These are phyloP conservation scores for Erebia epiphron DNA, from an alignment of 2,888 invertebrate species.

Conservation along the genomic window DNA sequence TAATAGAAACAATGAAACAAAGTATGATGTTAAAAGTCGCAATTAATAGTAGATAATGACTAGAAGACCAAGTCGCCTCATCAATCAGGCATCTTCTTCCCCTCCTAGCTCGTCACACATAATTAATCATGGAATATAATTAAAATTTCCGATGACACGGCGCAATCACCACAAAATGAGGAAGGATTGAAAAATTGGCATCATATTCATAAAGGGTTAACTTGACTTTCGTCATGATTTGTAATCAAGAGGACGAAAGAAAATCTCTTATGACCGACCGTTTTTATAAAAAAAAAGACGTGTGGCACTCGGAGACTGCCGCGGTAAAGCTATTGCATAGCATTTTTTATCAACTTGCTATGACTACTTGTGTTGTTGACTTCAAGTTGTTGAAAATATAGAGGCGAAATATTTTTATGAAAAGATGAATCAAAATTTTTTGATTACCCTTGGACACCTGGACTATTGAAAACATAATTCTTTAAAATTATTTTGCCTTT, in stretches of 20 bases:
- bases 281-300: background rate
- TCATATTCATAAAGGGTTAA: constrained; percentile 31
- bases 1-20: constrained; percentile 69
- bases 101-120: constrained; percentile 69
- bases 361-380: no score
- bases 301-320: no score
- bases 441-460: no score
- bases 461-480: no score
- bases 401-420: no score
- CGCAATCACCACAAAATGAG: constrained; percentile 54
- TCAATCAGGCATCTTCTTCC: constrained; percentile 74
- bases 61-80: constrained; percentile 66
- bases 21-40: constrained; percentile 75
- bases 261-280: background rate
- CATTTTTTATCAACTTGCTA: no score
- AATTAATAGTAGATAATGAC: constrained; percentile 75
- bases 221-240: background rate
- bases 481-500: no score
- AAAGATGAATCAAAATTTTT: no score
- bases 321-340: no score
- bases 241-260: background rate
- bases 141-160: constrained; percentile 80
- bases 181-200: constrained; percentile 32
- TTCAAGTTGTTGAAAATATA: no score
- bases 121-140: constrained; percentile 81